Evolutionary conservation across 2,113 vertebrate genomes (phyloP).

Genomic region (Ptyas mucosa): DNA sequence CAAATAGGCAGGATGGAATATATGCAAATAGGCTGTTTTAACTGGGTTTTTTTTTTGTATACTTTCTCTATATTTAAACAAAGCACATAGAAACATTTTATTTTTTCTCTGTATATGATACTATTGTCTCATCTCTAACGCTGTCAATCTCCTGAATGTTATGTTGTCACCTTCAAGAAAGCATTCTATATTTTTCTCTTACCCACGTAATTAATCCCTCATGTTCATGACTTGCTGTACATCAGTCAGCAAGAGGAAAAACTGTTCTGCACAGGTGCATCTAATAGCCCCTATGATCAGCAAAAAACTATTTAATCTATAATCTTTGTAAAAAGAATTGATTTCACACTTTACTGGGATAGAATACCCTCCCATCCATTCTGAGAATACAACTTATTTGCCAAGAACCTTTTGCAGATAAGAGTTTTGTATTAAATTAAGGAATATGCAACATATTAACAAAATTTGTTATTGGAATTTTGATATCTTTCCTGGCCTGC

Average conservation of each 20-base stretch:
- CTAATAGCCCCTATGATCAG: constrained; percentile 23
- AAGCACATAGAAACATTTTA: not conserved
- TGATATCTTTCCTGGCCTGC: not conserved
- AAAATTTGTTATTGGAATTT: not conserved
- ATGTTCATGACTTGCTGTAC: constrained; percentile 47
- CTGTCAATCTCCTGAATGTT: constrained; percentile 25
- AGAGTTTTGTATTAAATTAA: not conserved
- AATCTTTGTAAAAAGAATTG: constrained; percentile 1
- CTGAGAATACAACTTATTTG: constrained; percentile 9
- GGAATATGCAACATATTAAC: not conserved
- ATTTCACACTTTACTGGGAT: constrained; percentile 36
- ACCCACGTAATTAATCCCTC: constrained; percentile 33
- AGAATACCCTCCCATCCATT: not conserved
- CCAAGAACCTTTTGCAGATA: not conserved
- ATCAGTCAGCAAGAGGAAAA: constrained; percentile 50
- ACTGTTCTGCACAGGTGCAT: constrained; percentile 54
- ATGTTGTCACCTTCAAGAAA: constrained; percentile 41
- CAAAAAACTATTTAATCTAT: not conserved
- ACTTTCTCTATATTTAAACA: not conserved
- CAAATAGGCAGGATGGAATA: not conserved
- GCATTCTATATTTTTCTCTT: constrained; percentile 30
- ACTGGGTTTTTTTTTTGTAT: not conserved
- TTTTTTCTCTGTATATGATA: not conserved
- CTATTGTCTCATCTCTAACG: not conserved
- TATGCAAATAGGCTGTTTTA: not conserved